Evolutionary conservation across 2,888 invertebrate species (phyloP).

Genomic region (Drosophila subquinaria): DNA sequence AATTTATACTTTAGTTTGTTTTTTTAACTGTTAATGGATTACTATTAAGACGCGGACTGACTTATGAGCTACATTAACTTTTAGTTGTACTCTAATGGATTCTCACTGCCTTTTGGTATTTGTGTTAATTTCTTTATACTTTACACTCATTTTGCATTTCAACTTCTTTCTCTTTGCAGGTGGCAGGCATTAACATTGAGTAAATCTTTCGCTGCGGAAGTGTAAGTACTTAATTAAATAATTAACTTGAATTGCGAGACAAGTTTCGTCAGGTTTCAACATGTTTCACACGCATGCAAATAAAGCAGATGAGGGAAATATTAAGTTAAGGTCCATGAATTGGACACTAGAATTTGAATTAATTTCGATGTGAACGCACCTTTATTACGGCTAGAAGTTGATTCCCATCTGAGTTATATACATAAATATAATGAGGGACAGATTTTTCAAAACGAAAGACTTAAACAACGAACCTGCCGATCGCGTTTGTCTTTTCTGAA

Average conservation of each 20-base stretch:
- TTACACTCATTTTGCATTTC: constrained; percentile 13
- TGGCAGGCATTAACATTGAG: constrained; percentile 34
- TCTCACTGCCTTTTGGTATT: constrained; percentile 4
- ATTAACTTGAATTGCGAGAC: constrained; percentile 42
- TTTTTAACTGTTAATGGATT: constrained; percentile 9
- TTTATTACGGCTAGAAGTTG: constrained; percentile 27
- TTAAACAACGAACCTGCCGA: constrained; percentile 62
- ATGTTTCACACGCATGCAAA: constrained; percentile 56
- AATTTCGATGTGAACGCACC: constrained; percentile 51
- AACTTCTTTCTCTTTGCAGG: constrained; percentile 39
- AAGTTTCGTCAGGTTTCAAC: constrained; percentile 10
- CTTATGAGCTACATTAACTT: constrained; percentile 26
- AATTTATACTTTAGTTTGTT: constrained; percentile 1
- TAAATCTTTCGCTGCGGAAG: constrained; percentile 47
- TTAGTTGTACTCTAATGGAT: constrained; percentile 27
- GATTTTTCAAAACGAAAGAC: constrained; percentile 48
- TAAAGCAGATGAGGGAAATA: constrained; percentile 17
- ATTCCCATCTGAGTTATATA: constrained; percentile 31
- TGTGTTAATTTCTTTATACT: constrained; percentile 45
- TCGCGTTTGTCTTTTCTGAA: constrained; percentile 37
- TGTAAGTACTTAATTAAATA: constrained; percentile 68
- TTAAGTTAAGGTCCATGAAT: constrained; percentile 3
- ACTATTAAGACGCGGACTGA: constrained; percentile 8
- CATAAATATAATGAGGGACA: constrained; percentile 32
- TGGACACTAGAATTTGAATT: constrained; percentile 38